Evolutionary conservation across 2,113 vertebrate genomes (phyloP).

Genomic region (Nothoprocta perdicaria): DNA sequence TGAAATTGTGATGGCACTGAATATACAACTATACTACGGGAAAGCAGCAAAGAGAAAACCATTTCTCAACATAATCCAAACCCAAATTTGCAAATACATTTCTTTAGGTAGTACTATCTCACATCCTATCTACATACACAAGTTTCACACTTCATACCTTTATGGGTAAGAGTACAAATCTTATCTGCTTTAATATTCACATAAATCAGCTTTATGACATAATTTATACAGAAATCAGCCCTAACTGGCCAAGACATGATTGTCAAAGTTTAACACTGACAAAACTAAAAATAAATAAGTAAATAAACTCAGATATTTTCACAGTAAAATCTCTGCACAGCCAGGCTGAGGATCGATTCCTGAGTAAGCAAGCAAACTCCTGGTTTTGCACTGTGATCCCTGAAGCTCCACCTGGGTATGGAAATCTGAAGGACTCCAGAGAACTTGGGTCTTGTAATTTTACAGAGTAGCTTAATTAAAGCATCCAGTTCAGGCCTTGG

Average conservation of each 20-base stretch:
- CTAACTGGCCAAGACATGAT: neutral
- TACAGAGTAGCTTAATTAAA: neutral
- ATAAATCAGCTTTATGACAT: neutral
- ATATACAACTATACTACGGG: neutral
- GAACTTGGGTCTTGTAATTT: neutral
- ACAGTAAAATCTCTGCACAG: neutral
- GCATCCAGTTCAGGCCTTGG: neutral
- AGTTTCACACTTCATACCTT: neutral
- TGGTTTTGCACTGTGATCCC: neutral
- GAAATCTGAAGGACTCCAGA: neutral
- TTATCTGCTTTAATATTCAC: neutral
- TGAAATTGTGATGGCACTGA: neutral
- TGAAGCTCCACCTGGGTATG: neutral
- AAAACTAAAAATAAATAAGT: neutral
- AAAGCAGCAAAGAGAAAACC: neutral
- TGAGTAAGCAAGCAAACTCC: neutral
- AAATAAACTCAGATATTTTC: neutral
- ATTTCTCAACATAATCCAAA: neutral
- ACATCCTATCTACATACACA: neutral
- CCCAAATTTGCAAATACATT: neutral
- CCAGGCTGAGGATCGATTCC: neutral
- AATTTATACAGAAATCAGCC: neutral
- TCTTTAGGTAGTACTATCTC: neutral
- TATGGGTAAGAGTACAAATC: neutral
- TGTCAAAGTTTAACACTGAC: fast-evolving